A percentile compares a stretch with the other conserved stretches of the same genome.
Evolutionary conservation across 2,888 invertebrate genomes (phyloP).

Genomic region (Girardia tigrina): DNA sequence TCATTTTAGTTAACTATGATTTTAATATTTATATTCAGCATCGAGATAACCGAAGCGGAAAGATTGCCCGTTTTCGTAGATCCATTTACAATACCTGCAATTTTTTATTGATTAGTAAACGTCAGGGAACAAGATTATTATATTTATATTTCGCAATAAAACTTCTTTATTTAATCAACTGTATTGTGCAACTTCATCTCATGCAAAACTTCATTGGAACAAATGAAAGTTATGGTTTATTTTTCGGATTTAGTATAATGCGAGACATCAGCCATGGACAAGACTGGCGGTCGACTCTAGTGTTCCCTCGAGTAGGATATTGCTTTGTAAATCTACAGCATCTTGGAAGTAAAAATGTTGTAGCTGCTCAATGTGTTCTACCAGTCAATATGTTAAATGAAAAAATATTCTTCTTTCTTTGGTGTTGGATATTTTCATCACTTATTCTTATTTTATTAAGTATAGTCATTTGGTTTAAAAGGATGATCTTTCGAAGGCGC

Average conservation of each 20-base stretch:
- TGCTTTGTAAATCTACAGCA: slow-evolving; percentile 26
- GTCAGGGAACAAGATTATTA: slow-evolving; percentile 5
- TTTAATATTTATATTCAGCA: too few species aligned
- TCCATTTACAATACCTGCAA: background rate
- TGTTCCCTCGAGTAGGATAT: slow-evolving; percentile 36
- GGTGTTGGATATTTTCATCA: slow-evolving; percentile 36
- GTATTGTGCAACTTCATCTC: background rate
- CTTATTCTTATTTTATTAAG: slow-evolving; percentile 20
- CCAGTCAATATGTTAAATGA: slow-evolving; percentile 36
- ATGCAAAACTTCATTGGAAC: background rate
- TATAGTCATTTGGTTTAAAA: slow-evolving; percentile 31
- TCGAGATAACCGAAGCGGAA: slow-evolving; percentile 4
- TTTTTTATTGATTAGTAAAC: background rate
- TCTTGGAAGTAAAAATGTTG: slow-evolving; percentile 11
- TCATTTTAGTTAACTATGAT: too few species aligned
- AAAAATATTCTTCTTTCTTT: slow-evolving; percentile 37
- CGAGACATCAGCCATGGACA: slow-evolving; percentile 15
- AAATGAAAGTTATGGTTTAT: slow-evolving; percentile 30
- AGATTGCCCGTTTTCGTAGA: background rate
- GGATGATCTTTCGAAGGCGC: background rate
- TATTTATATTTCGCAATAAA: background rate
- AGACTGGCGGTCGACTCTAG: slow-evolving; percentile 33
- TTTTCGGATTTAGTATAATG: slow-evolving; percentile 32
- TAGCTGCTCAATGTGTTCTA: slow-evolving; percentile 34
- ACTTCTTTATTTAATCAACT: background rate